Conservation (phyloP, 2,113 vertebrate species). For the Oplegnathus fasciatus region DNA sequence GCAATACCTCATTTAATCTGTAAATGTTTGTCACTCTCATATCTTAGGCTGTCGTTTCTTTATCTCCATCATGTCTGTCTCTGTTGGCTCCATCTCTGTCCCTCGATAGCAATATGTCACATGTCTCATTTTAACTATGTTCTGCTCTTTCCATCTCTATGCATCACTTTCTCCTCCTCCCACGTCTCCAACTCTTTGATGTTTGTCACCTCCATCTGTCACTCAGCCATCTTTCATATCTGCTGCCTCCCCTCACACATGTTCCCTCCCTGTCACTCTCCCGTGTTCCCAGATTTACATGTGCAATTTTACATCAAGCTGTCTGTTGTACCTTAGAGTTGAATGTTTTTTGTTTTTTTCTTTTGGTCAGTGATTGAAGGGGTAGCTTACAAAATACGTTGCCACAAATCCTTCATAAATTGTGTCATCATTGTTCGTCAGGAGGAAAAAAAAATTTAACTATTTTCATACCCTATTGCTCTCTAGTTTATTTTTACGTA, state of each 20-base stretch:
- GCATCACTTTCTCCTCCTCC: constrained; percentile 19
- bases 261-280: constrained; percentile 60
- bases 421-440: constrained; percentile 83
- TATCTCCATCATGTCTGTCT: constrained; percentile 18
- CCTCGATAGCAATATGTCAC: constrained; percentile 26
- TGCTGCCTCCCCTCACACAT: constrained; percentile 36
- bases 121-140: constrained; percentile 39
- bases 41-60: constrained; percentile 74
- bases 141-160: background rate
- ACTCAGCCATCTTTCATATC: constrained; percentile 33
- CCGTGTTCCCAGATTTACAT: constrained; percentile 63
- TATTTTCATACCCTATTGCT: constrained; percentile 98
- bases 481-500: constrained; percentile 95
- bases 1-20: constrained; percentile 99
- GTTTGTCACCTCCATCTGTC: constrained; percentile 52
- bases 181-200: constrained; percentile 18
- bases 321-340: constrained; percentile 83
- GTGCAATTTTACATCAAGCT: constrained; percentile 89
- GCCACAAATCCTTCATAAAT: constrained; percentile 82
- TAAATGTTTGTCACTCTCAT: constrained; percentile 90
- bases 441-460: constrained; percentile 80
- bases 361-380: constrained; percentile 68
- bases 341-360: constrained; percentile 71
- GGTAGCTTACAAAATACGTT: constrained; percentile 76
- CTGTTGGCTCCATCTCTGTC: constrained; percentile 25